Base-by-base conservation (phyloP, 2,113 vertebrate genomes). In the Cyanoderma ruficeps region DNA sequence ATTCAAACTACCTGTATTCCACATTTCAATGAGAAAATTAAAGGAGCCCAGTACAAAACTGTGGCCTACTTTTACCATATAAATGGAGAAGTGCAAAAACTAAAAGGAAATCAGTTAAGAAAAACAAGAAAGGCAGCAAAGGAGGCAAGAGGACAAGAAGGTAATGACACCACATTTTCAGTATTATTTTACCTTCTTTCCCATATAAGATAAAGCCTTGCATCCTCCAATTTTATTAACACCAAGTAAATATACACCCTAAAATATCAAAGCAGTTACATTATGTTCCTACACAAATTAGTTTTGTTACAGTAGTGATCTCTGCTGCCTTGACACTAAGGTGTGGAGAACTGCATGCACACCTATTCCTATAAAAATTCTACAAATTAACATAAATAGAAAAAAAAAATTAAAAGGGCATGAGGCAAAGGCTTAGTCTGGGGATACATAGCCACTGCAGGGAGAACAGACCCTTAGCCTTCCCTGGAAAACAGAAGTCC, bases 361-460 rank as follows among this genome's bases (percentile, higher is more conserved):
- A 28, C 2, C 14, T 17, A 12, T 25, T 65, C 41, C 42, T 57
- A 23, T 2, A 70, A 80, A 87, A 83, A 55, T 28, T 57, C 13
- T 77, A 69, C 9, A 61, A 4, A 15, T 11, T 4, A 69, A 42
- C 1, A 6, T 22, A 83, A 80, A 74, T 3, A 72, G 25, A 12
- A 19, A 49, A 53, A 53, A 59, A 33, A 35, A 46, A 6, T 3
- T 11, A 0, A 17, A 78, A n/a, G 39, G 18, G 3, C 3, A 5
- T 13, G 13, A 46, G 10, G 24, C 44, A 67, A 93, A 87, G 23
- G 18, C 50, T 15, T 83, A 28, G 18, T 27, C 11, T 72, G 64
- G 27, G 59, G 64, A 42, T 11, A 33, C 14, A 64, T 0, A 24
- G 47, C 6, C 0, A 2, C 33, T 56, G 13, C 0, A 90, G 14